phyloP scores from a whole-genome alignment of 1,140 invertebrate genomes.

The Phocides pigmalion region DNA sequence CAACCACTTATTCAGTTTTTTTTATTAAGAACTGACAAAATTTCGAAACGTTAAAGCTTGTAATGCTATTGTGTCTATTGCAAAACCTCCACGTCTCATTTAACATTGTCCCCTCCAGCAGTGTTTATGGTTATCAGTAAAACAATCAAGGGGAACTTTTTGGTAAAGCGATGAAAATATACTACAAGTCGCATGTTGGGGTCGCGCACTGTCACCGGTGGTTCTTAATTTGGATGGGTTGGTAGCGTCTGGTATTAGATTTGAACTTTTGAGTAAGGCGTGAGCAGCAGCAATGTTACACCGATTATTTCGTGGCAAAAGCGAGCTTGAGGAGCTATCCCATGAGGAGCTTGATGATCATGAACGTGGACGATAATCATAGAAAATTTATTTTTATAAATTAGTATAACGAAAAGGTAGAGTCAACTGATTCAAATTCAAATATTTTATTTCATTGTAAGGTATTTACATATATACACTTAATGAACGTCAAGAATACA shows the following conservation, averaged over 20 bases:
- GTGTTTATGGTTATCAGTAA: conserved; percentile 3
- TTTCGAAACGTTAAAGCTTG: background rate
- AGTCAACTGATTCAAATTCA: no score
- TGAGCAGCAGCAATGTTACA: conserved; percentile 1
- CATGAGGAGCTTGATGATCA: no score
- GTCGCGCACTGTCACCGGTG: conserved; percentile 12
- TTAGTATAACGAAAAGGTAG: no score
- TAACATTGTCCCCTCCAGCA: background rate
- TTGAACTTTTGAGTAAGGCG: background rate
- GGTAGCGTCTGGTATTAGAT: conserved; percentile 2
- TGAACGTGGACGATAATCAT: no score
- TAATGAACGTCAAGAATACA: no score
- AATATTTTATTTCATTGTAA: no score
- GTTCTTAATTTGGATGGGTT: conserved; percentile 10
- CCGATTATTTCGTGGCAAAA: background rate
- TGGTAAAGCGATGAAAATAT: conserved; percentile 18
- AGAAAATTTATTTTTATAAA: no score
- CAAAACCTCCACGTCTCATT: conserved; percentile 11
- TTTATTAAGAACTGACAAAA: background rate
- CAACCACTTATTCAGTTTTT: background rate
- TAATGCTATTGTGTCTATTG: conserved; percentile 11
- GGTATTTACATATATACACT: no score
- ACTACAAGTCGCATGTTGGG: background rate
- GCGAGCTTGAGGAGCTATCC: no score
- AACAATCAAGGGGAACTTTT: conserved; percentile 25